These are phyloP conservation scores for Agonopterix arenella DNA, from an alignment of 2,888 invertebrate species.

Conservation along the genomic window DNA sequence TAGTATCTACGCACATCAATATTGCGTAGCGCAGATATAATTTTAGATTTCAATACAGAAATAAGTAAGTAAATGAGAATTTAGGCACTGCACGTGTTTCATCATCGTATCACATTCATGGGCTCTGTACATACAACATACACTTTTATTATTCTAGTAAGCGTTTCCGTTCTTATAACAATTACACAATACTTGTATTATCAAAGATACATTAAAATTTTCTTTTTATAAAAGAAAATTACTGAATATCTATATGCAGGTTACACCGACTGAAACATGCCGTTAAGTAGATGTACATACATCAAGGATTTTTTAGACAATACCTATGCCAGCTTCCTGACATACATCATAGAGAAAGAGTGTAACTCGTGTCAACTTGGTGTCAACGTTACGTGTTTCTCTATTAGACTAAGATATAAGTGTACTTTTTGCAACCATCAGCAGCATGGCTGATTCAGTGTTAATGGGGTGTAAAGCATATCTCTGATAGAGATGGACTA, in stretches of 20 bases:
- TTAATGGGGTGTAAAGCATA: no score
- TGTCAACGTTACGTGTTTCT: no score
- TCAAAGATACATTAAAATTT: slow-evolving; percentile 35
- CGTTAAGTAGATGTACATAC: no score
- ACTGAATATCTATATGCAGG: neutral
- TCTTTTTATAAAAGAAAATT: slow-evolving; percentile 2
- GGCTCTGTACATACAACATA: slow-evolving; percentile 54
- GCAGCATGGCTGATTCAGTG: no score
- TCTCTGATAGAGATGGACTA: no score
- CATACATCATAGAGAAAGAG: no score
- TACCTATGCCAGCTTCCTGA: no score
- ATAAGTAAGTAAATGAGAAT: slow-evolving; percentile 52
- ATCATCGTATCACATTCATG: slow-evolving; percentile 70
- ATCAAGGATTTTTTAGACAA: no score
- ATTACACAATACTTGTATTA: slow-evolving; percentile 38
- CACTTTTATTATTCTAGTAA: slow-evolving; percentile 61
- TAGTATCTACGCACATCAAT: slow-evolving; percentile 33
- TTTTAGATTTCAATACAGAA: slow-evolving; percentile 34
- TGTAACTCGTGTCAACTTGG: no score
- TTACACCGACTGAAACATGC: neutral
- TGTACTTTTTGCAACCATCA: no score
- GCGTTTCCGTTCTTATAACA: slow-evolving; percentile 70
- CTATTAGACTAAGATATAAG: no score
- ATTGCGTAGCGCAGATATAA: slow-evolving; percentile 36
- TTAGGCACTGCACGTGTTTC: slow-evolving; percentile 72